These are phyloP conservation scores for Drosophila bocqueti DNA, from an alignment of 1,140 invertebrate genomes.

Conservation along the genomic window DNA sequence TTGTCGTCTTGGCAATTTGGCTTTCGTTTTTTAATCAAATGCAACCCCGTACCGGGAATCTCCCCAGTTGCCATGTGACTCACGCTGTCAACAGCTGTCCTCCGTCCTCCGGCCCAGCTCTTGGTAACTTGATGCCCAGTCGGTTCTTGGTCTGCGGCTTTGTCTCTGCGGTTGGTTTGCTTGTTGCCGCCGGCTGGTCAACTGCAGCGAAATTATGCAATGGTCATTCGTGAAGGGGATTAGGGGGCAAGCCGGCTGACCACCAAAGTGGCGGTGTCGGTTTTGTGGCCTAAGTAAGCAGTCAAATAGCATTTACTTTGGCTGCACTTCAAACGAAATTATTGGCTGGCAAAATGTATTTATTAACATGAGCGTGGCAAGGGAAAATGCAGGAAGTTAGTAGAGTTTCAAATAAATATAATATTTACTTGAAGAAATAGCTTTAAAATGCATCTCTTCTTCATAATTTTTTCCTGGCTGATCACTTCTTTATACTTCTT, in stretches of 20 bases:
- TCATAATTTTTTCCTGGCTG: not conserved
- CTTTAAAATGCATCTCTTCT: not conserved
- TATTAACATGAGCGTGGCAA: not conserved
- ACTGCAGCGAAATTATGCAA: constrained; percentile 56
- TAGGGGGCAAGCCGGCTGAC: constrained; percentile 9
- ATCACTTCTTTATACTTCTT: constrained; percentile 1
- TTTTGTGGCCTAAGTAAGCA: constrained; percentile 37
- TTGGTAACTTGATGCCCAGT: constrained; percentile 44
- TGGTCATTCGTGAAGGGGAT: constrained; percentile 13
- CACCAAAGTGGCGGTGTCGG: constrained; percentile 46
- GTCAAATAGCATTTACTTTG: constrained; percentile 47
- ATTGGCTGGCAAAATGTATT: constrained; percentile 21
- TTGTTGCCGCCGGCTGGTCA: constrained; percentile 43
- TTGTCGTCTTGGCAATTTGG: constrained; percentile 34
- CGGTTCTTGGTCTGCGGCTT: constrained; percentile 36
- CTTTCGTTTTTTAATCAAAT: constrained; percentile 50
- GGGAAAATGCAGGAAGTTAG: not conserved
- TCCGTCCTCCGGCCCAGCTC: constrained; percentile 4
- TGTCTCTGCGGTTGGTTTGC: constrained; percentile 45
- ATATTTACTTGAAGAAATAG: not conserved
- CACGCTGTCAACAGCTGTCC: constrained; percentile 43
- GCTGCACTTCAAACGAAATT: constrained; percentile 34
- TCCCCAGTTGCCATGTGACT: constrained; percentile 36
- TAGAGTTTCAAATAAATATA: not conserved
- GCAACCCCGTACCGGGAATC: constrained; percentile 2